phyloP scores from a whole-genome alignment of 2,888 invertebrate species.

The Folsomia manolachei region DNA sequence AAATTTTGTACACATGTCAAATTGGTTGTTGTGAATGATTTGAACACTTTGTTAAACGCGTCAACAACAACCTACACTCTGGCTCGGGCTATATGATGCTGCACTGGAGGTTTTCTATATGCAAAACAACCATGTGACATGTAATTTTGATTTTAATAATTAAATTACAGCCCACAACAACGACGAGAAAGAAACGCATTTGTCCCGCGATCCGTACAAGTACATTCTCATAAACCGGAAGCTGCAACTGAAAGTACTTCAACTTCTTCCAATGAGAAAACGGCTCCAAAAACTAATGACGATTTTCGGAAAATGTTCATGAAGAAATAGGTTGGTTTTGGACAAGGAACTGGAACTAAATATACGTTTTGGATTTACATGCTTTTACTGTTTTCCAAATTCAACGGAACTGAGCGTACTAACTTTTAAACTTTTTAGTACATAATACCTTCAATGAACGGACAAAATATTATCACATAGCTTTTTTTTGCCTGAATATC shows the following conservation, averaged over 20 bases:
- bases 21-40: no score
- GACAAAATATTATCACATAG: no score
- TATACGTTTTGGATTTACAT: no score
- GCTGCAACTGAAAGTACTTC: slow-evolving; percentile 1
- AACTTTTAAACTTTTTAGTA: no score
- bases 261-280: not conserved
- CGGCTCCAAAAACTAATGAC: slow-evolving; percentile 37
- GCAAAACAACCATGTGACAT: no score
- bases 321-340: slow-evolving; percentile 24
- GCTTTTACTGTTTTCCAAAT: no score
- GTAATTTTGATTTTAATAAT: not conserved
- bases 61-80: not conserved
- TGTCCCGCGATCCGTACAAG: slow-evolving; percentile 46
- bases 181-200: slow-evolving; percentile 33
- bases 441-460: no score
- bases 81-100: not conserved
- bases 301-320: slow-evolving; percentile 41
- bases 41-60: no score
- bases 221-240: slow-evolving; percentile 4
- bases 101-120: not conserved
- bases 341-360: no score
- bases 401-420: no score
- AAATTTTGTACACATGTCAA: no score
- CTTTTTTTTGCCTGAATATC: no score
- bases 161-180: slow-evolving; percentile 9